Percentiles rank a stretch among this genome's conserved stretches.
Evolutionary conservation across 64 coral and sea anemone genomes (phyloP).

Genomic region (Montipora capricornis): DNA sequence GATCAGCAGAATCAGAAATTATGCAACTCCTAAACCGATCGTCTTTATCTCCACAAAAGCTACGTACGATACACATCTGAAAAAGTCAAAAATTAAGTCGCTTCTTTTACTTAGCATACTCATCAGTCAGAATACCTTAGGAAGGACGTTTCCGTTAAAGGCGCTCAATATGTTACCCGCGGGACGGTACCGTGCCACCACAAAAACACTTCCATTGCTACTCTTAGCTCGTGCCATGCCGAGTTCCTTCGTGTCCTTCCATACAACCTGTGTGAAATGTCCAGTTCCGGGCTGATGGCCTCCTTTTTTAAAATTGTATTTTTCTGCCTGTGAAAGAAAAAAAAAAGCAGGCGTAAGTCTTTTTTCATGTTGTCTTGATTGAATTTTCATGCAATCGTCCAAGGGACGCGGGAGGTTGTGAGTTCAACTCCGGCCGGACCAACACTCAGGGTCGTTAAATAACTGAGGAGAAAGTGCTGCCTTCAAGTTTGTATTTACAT

Average conservation of each 20-base stretch:
- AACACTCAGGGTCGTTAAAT: too few relatives aligned
- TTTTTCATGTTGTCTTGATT: too few relatives aligned
- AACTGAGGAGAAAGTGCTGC: too few relatives aligned
- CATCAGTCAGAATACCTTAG: slow-evolving; percentile 47
- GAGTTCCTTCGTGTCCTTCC: slow-evolving; percentile 76
- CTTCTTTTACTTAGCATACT: neutral
- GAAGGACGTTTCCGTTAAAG: slow-evolving; percentile 73
- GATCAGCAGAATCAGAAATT: too few relatives aligned
- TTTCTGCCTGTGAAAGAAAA: neutral
- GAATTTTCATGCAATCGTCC: too few relatives aligned
- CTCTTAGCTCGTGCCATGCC: slow-evolving; percentile 76
- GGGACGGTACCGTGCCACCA: slow-evolving; percentile 80
- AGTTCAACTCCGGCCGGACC: too few relatives aligned
- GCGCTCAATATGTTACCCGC: slow-evolving; percentile 74
- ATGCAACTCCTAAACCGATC: too few relatives aligned
- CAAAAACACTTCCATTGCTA: slow-evolving; percentile 64
- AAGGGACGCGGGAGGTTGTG: too few relatives aligned
- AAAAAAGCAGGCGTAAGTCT: too few relatives aligned
- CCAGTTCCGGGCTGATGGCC: slow-evolving; percentile 64
- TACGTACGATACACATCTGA: neutral
- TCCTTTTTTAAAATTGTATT: slow-evolving; percentile 58
- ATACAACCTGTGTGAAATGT: slow-evolving; percentile 88
- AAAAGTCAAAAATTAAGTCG: neutral
- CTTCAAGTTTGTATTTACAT: too few relatives aligned
- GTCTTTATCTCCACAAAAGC: too few relatives aligned